phyloP scores from a whole-genome alignment of 2,888 invertebrate species.

The Parascotia fuliginaria region DNA sequence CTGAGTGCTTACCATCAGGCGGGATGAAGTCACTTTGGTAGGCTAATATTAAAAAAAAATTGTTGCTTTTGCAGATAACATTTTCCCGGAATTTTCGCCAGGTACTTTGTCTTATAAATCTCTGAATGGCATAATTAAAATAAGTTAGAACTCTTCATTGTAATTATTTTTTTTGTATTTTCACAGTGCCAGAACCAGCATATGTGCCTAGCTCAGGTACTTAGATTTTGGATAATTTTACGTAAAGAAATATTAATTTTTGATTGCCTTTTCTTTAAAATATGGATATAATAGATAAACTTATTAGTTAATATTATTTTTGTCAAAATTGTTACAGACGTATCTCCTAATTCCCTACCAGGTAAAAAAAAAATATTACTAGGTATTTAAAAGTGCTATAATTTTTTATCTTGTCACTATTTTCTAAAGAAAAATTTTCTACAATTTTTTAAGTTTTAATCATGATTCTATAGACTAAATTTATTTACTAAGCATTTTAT shows the following conservation, averaged over 20 bases:
- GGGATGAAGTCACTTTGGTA: too few species aligned
- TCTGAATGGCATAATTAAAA: background rate
- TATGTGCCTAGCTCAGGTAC: background rate
- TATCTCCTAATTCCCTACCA: constrained; percentile 9
- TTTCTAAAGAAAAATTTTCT: too few species aligned
- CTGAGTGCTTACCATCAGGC: too few species aligned
- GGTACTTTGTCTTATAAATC: background rate
- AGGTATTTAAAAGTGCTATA: too few species aligned
- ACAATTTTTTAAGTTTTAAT: too few species aligned
- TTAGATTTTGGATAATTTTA: background rate
- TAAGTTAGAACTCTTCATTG: too few species aligned
- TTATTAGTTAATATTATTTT: background rate
- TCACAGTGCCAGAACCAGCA: background rate
- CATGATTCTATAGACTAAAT: too few species aligned
- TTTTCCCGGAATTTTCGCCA: background rate
- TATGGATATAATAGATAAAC: background rate
- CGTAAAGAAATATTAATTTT: background rate
- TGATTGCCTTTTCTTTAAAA: too few species aligned
- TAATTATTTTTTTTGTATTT: background rate
- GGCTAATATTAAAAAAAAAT: background rate
- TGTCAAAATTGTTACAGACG: constrained; percentile 2
- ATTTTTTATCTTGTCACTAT: too few species aligned
- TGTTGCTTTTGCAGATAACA: background rate
- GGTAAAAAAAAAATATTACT: constrained; percentile 20
- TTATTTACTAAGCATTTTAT: too few species aligned